Base-by-base conservation (phyloP, 2,797 vertebrate genomes). In the Tinamus major region DNA sequence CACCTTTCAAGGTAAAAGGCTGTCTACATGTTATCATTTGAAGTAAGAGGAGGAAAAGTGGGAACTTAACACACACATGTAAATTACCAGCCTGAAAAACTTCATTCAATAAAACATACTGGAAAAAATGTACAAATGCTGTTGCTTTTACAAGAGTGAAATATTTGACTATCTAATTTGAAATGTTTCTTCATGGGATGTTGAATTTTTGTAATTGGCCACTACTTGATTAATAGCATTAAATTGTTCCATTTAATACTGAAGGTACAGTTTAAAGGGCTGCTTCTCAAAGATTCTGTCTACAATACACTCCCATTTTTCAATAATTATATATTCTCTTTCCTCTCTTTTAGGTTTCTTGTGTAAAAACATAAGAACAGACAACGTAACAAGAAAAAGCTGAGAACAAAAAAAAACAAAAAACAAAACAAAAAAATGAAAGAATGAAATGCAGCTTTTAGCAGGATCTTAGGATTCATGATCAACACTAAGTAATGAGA, bases 181-280 rank as follows among this genome's bases (percentile, higher is more conserved):
- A 79, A 42, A 27, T 35, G 12, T 65, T 85, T 62, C 61, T 59
- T 31, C 10, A 56, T 31, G 5, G 12, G 6, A 31, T 71, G 80
- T 87, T 70, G 33, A 92, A 79, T 56, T 89, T 93, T 94, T 78
- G 71, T 75, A 88, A 56, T 79, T 3, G 78, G 37, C 33, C 44
- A 26, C 23, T 68, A 33, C n/a, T 35, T 18, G 44, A 48, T 23
- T 68, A 49, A 33, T 2, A 64, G 51, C 79, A 53, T 77, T 89
- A 71, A 92, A 90, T 1, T 42, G 17, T 78, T 93, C 83, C 51
- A 81, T 84, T 88, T 84, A 84, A 56, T 17, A 74, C 19, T n/a
- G n/a, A 88, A 77, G 37, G n/a, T 51, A 61, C 37, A 41, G 86
- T 71, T 69, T 62, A 18, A 85, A 89, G 56, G 77, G 87, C 56